Conservation (phyloP, 2,888 invertebrate species). For the Frankliniella intonsa region DNA sequence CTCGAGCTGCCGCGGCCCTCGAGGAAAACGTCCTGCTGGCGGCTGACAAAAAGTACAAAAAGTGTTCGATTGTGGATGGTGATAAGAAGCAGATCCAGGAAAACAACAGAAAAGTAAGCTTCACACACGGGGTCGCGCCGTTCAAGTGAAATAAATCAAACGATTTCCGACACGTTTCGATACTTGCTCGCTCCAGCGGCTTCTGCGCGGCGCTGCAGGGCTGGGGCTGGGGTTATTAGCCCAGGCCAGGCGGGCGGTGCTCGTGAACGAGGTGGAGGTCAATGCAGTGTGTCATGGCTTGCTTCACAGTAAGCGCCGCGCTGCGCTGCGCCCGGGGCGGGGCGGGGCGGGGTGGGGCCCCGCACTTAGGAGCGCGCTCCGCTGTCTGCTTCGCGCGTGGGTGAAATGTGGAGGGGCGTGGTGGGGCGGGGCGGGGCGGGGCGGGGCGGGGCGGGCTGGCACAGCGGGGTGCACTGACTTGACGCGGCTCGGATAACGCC, state of each 20-base stretch:
- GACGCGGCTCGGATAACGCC: not conserved
- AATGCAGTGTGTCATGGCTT: not conserved
- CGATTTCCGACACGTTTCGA: not conserved
- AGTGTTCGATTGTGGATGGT: too few relatives aligned
- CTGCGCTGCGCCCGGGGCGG: not conserved
- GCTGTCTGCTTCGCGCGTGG: not conserved
- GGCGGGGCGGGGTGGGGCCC: too few relatives aligned
- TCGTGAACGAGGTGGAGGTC: not conserved
- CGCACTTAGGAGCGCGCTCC: not conserved
- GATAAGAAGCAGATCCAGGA: too few relatives aligned
- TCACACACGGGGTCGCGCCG: not conserved
- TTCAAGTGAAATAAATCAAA: not conserved
- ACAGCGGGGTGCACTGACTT: not conserved
- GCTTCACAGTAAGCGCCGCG: not conserved
- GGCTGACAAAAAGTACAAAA: not conserved
- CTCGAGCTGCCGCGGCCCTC: not conserved
- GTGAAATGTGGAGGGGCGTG: not conserved
- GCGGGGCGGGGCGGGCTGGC: not conserved
- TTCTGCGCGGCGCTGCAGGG: not conserved
- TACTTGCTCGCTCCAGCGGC: not conserved
- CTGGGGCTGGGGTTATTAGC: not conserved
- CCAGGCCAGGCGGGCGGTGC: not conserved
- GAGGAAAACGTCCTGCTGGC: not conserved
- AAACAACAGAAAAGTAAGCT: not conserved
- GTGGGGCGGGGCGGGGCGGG: not conserved